Evolutionary conservation across 2,113 vertebrate genomes (phyloP), one percentile per base, ranked within the genome.

Genomic region (Climacteris rufus): DNA sequence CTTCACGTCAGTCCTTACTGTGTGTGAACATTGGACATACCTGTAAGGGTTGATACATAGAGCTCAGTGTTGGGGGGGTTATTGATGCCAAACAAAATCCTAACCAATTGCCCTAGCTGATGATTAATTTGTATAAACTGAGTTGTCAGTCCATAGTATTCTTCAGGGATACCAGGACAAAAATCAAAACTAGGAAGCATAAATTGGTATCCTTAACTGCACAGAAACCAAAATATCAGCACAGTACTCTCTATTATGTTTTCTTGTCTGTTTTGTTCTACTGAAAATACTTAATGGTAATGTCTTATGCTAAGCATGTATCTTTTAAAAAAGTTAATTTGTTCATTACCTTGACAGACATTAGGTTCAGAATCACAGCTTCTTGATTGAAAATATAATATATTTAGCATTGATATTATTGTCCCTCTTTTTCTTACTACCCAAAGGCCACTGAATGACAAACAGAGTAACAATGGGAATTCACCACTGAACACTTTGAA

Each of bases 391-490:
- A 92, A 87, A 65, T 11, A 10, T 44, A 37, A 19, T 54, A 13
- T 47, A 61, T 39, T 89, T 74, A 74, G 23, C 63, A 64, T 3
- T 95, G 69, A 87, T 33, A 7, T 61, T 57, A 31, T 53, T 79
- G 15, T 75, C 13, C 77, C 72, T 91, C 77, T 93, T 70, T 89
- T 93, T 96, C 77, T 78, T 68, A 1, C 83, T 54, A 47, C 78
- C 78, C 87, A 47, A 92, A 99, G 99, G 96, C 96, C 99, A 54
- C 94, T 99, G 90, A 98, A 97, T 20, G 99, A 99, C 84, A 99
- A 99, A 87, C 98, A 98, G 95, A 98, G 57, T 90, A 97, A 82
- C 94, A 95, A 94, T 11, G 96, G 97, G 57, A 98, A 94, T 65
- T 70, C 96, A 3, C 88, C 97, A 57, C 94, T 97, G 77, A 97